Evolutionary conservation across 2,797 vertebrate genomes (phyloP).

Genomic region (Melanotaenia trifasciata): DNA sequence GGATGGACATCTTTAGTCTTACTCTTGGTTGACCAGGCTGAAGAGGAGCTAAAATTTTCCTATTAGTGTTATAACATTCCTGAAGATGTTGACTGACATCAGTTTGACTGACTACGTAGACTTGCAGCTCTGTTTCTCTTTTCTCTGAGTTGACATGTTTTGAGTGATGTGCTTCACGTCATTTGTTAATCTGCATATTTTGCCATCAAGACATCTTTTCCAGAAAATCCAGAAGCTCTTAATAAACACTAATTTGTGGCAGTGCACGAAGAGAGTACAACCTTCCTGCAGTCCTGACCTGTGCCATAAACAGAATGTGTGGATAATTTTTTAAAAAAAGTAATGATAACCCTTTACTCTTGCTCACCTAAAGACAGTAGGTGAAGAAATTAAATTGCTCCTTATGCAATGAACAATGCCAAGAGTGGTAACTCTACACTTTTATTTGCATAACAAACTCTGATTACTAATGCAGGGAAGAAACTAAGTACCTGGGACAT

Average conservation of each 20-base stretch:
- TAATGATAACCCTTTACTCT: background rate
- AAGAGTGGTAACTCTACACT: background rate
- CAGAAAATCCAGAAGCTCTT: background rate
- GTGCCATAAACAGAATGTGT: background rate
- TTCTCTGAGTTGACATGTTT: too few relatives aligned
- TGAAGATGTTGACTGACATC: too few relatives aligned
- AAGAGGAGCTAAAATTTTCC: too few relatives aligned
- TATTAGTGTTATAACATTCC: too few relatives aligned
- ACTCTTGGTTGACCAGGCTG: too few relatives aligned
- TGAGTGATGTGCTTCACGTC: too few relatives aligned
- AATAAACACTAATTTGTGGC: background rate
- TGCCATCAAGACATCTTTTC: too few relatives aligned
- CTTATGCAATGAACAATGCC: background rate
- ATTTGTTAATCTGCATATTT: too few relatives aligned
- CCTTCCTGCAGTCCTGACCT: background rate
- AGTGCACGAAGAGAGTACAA: background rate
- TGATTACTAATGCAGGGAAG: conserved; percentile 18
- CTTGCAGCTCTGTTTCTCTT: too few relatives aligned
- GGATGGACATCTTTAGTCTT: too few relatives aligned
- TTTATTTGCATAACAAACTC: conserved; percentile 5
- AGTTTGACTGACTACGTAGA: too few relatives aligned
- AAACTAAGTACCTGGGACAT: conserved; percentile 44
- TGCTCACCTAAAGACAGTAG: background rate
- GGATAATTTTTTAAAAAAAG: background rate
- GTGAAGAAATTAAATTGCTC: background rate